phyloP scores from a whole-genome alignment of 2,797 vertebrate genomes.

The Babyrousa celebensis region DNA sequence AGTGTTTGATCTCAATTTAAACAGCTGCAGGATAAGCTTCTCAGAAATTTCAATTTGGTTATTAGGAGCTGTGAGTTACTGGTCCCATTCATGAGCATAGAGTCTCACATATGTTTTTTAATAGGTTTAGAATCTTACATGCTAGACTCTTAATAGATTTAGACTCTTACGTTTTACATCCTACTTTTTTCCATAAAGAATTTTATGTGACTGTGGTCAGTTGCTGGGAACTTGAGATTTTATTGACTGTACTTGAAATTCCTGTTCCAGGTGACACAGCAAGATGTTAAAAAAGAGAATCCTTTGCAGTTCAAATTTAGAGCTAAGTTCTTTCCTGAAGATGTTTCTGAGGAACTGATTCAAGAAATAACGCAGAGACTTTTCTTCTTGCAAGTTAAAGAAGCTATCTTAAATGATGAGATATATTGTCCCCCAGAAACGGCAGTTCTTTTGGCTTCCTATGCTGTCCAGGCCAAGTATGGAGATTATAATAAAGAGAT shows the following conservation, averaged over 20 bases:
- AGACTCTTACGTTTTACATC: conserved; percentile 19
- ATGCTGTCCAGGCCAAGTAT: conserved; percentile 98
- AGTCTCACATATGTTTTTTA: conserved; percentile 27
- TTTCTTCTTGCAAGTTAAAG: conserved; percentile 99
- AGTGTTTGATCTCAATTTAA: not conserved
- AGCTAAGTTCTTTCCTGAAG: conserved; percentile 99
- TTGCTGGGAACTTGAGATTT: conserved; percentile 65
- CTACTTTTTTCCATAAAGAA: conserved; percentile 45
- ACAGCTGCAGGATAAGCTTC: not conserved
- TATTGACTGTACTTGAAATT: conserved; percentile 76
- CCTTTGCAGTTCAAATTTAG: conserved; percentile 99
- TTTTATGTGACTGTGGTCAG: conserved; percentile 22
- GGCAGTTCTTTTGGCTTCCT: conserved; percentile 97
- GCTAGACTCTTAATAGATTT: conserved; percentile 17
- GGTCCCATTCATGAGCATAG: not conserved
- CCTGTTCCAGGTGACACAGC: conserved; percentile 96
- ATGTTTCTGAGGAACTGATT: conserved; percentile 98
- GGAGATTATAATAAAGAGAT: conserved; percentile 96
- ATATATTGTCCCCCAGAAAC: conserved; percentile 99
- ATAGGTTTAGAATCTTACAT: not conserved
- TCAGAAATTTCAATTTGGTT: not conserved
- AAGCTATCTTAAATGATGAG: conserved; percentile 98
- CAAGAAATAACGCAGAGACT: conserved; percentile 99
- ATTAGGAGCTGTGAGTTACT: not conserved
- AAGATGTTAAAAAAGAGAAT: conserved; percentile 99